Evolutionary conservation across 2,888 invertebrate species (phyloP).

Genomic region (Drosophila vallismaia): DNA sequence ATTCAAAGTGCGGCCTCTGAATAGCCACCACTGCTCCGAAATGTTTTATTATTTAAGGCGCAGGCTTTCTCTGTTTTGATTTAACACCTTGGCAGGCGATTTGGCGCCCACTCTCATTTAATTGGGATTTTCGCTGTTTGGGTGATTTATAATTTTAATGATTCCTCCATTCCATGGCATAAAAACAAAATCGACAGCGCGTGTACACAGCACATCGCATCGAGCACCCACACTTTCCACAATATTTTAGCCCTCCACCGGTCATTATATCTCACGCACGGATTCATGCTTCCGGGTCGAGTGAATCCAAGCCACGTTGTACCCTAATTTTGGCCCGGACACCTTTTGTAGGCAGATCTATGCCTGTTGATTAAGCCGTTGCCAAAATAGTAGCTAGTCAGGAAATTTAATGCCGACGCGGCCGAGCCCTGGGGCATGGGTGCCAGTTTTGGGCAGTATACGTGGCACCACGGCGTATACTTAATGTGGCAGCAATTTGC

Average conservation of each 20-base stretch:
- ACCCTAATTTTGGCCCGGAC: slow-evolving; percentile 21
- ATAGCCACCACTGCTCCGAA: slow-evolving; percentile 5
- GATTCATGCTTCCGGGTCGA: neutral
- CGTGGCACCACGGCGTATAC: slow-evolving; percentile 36
- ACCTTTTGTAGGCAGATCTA: slow-evolving; percentile 16
- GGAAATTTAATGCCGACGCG: slow-evolving; percentile 2
- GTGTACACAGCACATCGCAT: slow-evolving; percentile 12
- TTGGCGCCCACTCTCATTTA: slow-evolving; percentile 9
- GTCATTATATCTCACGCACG: slow-evolving; percentile 26
- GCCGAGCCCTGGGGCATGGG: slow-evolving; percentile 4
- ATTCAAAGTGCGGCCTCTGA: slow-evolving; percentile 3
- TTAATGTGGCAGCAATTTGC: slow-evolving; percentile 47
- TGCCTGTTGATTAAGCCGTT: slow-evolving; percentile 48
- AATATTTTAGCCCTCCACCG: neutral
- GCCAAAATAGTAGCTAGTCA: slow-evolving; percentile 1
- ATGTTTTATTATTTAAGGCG: slow-evolving; percentile 68
- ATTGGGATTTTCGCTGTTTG: slow-evolving; percentile 27
- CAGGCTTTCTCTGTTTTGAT: slow-evolving; percentile 62
- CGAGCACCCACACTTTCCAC: neutral
- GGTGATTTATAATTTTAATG: slow-evolving; percentile 62
- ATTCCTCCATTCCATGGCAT: slow-evolving; percentile 34
- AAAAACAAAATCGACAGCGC: slow-evolving; percentile 37
- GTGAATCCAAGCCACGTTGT: slow-evolving; percentile 15
- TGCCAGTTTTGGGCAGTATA: slow-evolving; percentile 15
- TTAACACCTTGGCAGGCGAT: slow-evolving; percentile 64